Evolutionary conservation across 2,888 invertebrate species (phyloP).

Genomic region (Nesidiocoris tenuis): DNA sequence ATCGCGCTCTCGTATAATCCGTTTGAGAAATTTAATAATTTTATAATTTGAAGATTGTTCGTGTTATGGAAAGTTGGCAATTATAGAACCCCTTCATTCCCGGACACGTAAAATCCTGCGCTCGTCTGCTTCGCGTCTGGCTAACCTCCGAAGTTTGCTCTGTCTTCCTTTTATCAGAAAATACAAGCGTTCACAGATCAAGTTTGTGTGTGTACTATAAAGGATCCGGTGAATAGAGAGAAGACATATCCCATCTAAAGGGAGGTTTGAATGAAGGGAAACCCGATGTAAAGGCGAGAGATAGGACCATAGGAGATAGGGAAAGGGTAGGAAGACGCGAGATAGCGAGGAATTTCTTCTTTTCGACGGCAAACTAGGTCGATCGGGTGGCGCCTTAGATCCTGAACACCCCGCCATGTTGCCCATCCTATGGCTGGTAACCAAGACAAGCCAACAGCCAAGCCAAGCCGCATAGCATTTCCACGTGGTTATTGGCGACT

Average conservation of each 20-base stretch:
- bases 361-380: slow-evolving; percentile 27
- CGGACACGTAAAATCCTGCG: too few relatives aligned
- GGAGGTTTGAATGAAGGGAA: not conserved
- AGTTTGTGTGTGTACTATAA: not conserved
- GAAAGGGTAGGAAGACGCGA: not conserved
- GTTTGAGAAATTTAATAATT: too few relatives aligned
- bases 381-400: slow-evolving; percentile 37
- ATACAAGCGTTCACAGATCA: not conserved
- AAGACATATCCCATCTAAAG: not conserved
- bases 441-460: not conserved
- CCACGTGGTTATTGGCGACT: not conserved
- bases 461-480: not conserved
- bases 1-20: too few relatives aligned
- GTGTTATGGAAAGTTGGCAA: too few relatives aligned
- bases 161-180: not conserved
- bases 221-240: not conserved
- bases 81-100: too few relatives aligned
- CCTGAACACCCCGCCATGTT: too few relatives aligned
- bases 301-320: too few relatives aligned
- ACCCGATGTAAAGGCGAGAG: not conserved
- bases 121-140: not conserved
- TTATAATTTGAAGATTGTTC: too few relatives aligned
- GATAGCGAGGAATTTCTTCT: slow-evolving; percentile 31
- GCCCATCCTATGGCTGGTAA: not conserved
- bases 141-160: not conserved